Evolutionary conservation across 2,113 vertebrate species (phyloP).

Genomic region (Platysteira castanea): DNA sequence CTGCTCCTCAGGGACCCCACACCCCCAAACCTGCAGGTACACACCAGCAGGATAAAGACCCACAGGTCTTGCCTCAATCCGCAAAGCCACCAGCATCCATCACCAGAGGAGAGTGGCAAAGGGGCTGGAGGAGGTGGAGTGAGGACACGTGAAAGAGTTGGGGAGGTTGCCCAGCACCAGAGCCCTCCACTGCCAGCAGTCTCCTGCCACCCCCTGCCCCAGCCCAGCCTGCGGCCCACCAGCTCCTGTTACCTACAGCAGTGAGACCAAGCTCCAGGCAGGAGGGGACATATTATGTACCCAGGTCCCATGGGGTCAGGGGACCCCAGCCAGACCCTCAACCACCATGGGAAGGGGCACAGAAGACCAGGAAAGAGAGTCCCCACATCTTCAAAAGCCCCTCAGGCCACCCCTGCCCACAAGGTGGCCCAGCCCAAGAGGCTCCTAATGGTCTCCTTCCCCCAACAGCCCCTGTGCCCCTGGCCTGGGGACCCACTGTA

Average conservation of each 20-base stretch:
- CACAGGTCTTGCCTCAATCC: rapidly evolving
- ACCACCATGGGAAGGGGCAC: background rate
- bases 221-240: background rate
- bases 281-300: rapidly evolving
- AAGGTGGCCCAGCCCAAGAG: background rate
- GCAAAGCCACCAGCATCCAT: rapidly evolving
- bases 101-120: background rate
- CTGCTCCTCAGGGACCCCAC: background rate
- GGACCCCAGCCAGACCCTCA: background rate
- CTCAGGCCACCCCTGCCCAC: background rate
- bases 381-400: background rate
- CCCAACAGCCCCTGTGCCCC: background rate
- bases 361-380: background rate
- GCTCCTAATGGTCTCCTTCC: background rate
- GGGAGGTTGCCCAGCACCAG: background rate
- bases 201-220: background rate
- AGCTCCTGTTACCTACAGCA: background rate
- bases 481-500: background rate
- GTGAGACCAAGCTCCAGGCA: rapidly evolving
- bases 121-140: background rate
- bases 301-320: too few species aligned
- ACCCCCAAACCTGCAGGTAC: rapidly evolving
- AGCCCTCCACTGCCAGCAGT: background rate
- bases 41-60: rapidly evolving
- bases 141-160: rapidly evolving